phyloP scores from a whole-genome alignment of 2,888 invertebrate genomes.

The Synanthedon andrenaeformis region DNA sequence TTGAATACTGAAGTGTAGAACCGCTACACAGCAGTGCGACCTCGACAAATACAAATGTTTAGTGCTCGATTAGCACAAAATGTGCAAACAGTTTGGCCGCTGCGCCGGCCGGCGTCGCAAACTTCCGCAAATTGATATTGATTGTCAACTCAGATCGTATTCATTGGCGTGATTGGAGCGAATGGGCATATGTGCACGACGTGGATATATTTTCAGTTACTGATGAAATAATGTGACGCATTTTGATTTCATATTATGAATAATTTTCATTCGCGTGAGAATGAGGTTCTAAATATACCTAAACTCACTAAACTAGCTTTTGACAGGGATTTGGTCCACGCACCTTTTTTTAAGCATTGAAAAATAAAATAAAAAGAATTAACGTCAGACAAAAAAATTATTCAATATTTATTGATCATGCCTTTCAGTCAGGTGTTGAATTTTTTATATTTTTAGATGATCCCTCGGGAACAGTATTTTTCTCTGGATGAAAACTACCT shows the following conservation, averaged over 20 bases:
- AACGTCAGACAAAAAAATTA: no score
- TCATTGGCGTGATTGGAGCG: constrained; percentile 58
- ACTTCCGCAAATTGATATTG: constrained; percentile 47
- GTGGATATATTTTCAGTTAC: constrained; percentile 34
- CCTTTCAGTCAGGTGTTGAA: no score
- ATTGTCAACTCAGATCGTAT: constrained; percentile 34
- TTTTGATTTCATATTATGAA: constrained; percentile 10
- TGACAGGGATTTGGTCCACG: no score
- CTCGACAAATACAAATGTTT: constrained; percentile 51
- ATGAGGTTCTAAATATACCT: no score
- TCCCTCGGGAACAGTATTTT: no score
- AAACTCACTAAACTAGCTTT: no score
- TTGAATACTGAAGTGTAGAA: constrained; percentile 15
- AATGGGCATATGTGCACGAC: constrained; percentile 51
- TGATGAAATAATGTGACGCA: constrained; percentile 19
- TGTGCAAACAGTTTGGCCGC: constrained; percentile 49
- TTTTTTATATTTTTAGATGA: no score
- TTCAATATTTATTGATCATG: no score
- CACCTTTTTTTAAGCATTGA: no score
- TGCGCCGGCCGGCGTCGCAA: constrained; percentile 14
- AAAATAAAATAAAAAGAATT: no score
- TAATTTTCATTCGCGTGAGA: no score
- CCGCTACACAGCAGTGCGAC: constrained; percentile 41
- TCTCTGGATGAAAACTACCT: no score
- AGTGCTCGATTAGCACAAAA: constrained; percentile 64